These are phyloP conservation scores for Albula goreensis DNA, from an alignment of 2,113 vertebrate genomes.

Conservation along the genomic window DNA sequence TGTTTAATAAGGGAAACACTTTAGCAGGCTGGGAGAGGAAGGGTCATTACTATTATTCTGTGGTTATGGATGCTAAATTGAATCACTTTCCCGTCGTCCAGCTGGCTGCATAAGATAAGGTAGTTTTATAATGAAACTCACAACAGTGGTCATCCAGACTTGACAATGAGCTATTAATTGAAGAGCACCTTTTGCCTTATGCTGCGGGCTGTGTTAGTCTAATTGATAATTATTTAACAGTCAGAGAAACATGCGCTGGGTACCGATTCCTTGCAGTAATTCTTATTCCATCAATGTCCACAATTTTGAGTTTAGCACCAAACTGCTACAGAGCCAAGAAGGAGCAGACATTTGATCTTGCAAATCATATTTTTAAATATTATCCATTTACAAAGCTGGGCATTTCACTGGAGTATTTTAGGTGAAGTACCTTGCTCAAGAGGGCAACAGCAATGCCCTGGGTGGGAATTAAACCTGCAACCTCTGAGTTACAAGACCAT, in stretches of 20 bases:
- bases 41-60: not conserved
- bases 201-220: not conserved
- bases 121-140: not conserved
- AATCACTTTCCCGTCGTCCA: not conserved
- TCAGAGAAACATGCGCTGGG: not conserved
- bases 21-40: not conserved
- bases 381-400: too few species aligned
- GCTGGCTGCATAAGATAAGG: not conserved
- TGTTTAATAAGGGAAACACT: not conserved
- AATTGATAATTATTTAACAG: conserved; percentile 9
- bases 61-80: not conserved
- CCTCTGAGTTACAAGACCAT: too few species aligned
- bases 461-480: too few species aligned
- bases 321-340: not conserved
- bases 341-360: too few species aligned
- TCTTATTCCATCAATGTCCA: not conserved
- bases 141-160: not conserved
- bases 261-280: not conserved
- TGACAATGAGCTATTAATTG: conserved; percentile 5
- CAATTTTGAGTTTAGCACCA: not conserved
- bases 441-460: too few species aligned
- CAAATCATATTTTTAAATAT: too few species aligned
- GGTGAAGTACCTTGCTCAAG: too few species aligned
- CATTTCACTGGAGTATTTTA: too few species aligned
- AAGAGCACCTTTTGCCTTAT: not conserved